Evolutionary conservation across 2,113 vertebrate genomes (phyloP), one percentile per base, ranked within the genome.

Genomic region (Macquaria australasica): DNA sequence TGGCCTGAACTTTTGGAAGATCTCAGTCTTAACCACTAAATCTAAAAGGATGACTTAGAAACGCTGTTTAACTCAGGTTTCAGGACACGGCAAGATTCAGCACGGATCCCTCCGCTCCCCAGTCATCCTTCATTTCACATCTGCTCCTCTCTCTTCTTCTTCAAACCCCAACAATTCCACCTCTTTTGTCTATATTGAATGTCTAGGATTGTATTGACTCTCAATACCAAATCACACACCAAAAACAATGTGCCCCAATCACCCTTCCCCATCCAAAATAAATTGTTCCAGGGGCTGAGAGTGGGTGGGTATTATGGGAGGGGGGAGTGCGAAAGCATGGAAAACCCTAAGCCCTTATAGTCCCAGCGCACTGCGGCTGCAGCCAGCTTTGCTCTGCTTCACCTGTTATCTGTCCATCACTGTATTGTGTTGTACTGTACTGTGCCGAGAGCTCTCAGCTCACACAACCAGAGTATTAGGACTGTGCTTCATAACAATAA

Each of bases 381-480:
- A 83, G 84, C 83, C 87, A 89, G 92, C 86, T 85, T 48, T 79
- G 72, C 58, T 86, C 76, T 34, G 8, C 86, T 60, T 92, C 93
- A 95, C 93, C 94, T 95, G 94, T 82, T 91, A 55, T 82, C 89
- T 90, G 91, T 95, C 94, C 80, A 81, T 95, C 94, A 94, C 56
- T 74, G 80, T 34, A 85, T 82, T 90, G 85, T 86, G 79, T 79
- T 64, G 79, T 31, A 31, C 53, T 37, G n/a, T 48, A 43, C 60
- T 75, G 62, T 31, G 25, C 62, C 7, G n/a, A 74, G 51, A 37
- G 53, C 56, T 66, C 56, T 79, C 37, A 48, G 41, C 37, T 18
- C 67, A 43, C 12, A 56, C 15, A 50, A 64, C 31, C 60, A 76
- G 28, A 31, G 23, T 20, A 18, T 48, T 34, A 53, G 20, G 12